Percentiles rank a stretch among this genome's conserved stretches.
Conservation (phyloP, 2,888 invertebrate species). For the Erpobdella octoculata region DNA sequence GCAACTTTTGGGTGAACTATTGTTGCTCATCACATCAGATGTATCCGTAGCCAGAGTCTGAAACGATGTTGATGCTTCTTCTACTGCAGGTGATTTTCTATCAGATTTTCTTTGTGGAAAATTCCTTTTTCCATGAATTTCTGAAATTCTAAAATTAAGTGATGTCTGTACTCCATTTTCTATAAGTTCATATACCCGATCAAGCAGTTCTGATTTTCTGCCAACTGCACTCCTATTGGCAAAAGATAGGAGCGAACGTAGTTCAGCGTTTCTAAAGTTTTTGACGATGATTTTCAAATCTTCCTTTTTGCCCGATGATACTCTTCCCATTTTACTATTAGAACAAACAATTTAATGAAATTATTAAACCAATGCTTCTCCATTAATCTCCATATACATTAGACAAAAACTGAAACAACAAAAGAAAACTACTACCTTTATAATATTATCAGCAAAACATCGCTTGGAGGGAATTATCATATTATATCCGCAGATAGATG, state of each 20-base stretch:
- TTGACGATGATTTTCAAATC: slow-evolving; percentile 13
- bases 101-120: background rate
- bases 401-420: too few species aligned
- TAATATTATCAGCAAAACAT: too few species aligned
- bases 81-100: too few species aligned
- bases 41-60: background rate
- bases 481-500: too few species aligned
- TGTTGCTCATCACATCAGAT: background rate
- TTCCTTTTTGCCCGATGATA: too few species aligned
- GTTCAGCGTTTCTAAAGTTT: slow-evolving; percentile 9
- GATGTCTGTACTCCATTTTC: background rate
- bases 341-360: too few species aligned
- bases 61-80: background rate
- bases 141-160: slow-evolving; percentile 3
- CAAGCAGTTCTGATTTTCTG: slow-evolving; percentile 9
- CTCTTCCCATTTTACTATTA: too few species aligned
- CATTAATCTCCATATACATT: too few species aligned
- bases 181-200: slow-evolving; percentile 8
- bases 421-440: too few species aligned
- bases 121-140: slow-evolving; percentile 4
- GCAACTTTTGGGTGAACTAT: background rate
- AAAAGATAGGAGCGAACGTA: background rate
- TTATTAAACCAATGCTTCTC: too few species aligned
- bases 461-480: too few species aligned
- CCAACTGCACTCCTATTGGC: slow-evolving; percentile 9